Evolutionary conservation across 2,888 invertebrate species (phyloP).

Genomic region (Taenaris catops): DNA sequence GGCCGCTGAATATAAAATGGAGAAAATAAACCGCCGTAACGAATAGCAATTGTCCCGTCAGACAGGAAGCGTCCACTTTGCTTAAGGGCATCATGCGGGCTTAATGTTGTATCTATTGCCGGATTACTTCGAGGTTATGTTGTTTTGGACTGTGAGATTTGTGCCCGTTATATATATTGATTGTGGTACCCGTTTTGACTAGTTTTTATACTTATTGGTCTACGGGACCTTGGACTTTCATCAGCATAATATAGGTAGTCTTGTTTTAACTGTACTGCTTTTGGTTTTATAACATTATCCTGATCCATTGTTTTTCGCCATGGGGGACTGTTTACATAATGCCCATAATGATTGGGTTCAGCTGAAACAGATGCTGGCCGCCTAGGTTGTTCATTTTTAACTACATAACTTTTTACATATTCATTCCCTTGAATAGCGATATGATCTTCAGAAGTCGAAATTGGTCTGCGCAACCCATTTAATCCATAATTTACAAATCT

Average conservation of each 20-base stretch:
- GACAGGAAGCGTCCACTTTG: constrained; percentile 54
- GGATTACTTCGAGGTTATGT: constrained; percentile 1
- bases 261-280: constrained; percentile 56
- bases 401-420: constrained; percentile 45
- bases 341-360: constrained; percentile 69
- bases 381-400: constrained; percentile 59
- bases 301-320: constrained; percentile 58
- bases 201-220: constrained; percentile 84
- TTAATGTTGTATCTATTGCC: constrained; percentile 33
- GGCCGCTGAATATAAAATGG: too few relatives aligned
- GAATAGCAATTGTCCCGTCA: constrained; percentile 49
- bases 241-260: constrained; percentile 85
- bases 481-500: constrained; percentile 61
- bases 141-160: too few relatives aligned
- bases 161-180: too few relatives aligned
- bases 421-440: constrained; percentile 75
- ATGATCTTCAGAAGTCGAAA: constrained; percentile 73
- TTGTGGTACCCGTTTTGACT: constrained; percentile 61
- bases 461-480: constrained; percentile 65
- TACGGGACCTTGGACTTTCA: constrained; percentile 85
- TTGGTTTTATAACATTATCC: constrained; percentile 51
- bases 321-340: constrained; percentile 57
- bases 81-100: constrained; percentile 48
- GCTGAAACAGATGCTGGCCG: constrained; percentile 73
- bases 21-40: constrained; percentile 31